Evolutionary conservation across 1,140 invertebrate species (phyloP), one percentile per base, ranked within the genome.

Genomic region (Lethocerus indicus): DNA sequence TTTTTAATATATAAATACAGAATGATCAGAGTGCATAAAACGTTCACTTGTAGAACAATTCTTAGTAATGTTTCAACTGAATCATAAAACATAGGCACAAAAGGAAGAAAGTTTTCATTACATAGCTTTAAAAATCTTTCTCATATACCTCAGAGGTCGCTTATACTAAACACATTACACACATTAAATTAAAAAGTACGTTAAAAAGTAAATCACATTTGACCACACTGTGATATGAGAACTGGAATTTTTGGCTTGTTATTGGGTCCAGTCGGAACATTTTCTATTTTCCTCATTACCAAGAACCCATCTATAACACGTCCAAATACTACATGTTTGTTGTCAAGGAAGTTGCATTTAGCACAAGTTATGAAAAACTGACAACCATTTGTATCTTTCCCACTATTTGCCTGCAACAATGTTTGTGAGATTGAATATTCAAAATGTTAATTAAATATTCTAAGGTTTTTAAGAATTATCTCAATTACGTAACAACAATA

Each of bases 221-320:
- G 89, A 52, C 94, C 94, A 75, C 92, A 96, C 62, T 97, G 89
- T 47, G 89, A 83, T 63, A 97, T 94, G 14, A 83, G 81, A 27
- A 98, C 89, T 56, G 91, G 87, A 62, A 98, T 87, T 76, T 98
- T 98, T 21, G 96, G 95, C 73, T 97, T 98, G 69, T 98, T 98
- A 66, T 98, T 98, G 9, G 93, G 90, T 45, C 94, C 95, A 4
- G 89, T 96, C 1, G 96, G 95, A 9, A 98, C 93, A 74, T 99
- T 98, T 73, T 98, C 96, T 60, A 99, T 89, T 71, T 98, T 98
- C 55, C 92, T 78, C 71, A 98, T 86, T 48, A 98, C 87, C 50
- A 98, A 73, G 60, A 95, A 75, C 51, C 96, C 96, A 69, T 92
- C 84, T 44, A 60, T 79, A 54, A 99, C 89, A 62, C 83, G 72